Evolutionary conservation across 2,113 vertebrate species (phyloP).

Genomic region (Cichladusa arquata): DNA sequence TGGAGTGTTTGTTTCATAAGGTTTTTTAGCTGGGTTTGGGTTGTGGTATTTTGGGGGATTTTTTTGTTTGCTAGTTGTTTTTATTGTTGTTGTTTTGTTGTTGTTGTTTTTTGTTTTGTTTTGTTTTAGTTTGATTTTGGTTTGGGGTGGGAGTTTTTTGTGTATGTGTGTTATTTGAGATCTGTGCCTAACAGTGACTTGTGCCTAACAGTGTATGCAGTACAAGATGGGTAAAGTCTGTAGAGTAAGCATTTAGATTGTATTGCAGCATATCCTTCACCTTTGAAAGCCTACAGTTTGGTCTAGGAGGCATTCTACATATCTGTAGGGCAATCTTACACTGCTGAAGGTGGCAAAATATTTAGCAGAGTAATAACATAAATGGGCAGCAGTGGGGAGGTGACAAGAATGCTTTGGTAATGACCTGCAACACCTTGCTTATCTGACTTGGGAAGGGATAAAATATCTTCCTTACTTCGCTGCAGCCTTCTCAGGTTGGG

Average conservation of each 20-base stretch:
- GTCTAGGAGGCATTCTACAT: not conserved
- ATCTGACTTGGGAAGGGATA: not conserved
- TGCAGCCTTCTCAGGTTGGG: not conserved
- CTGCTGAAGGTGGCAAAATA: not conserved
- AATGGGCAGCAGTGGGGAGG: not conserved
- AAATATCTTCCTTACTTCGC: not conserved
- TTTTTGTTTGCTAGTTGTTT: not conserved
- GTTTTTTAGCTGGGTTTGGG: not conserved
- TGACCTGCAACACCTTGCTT: not conserved
- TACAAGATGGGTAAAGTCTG: not conserved
- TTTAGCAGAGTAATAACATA: not conserved
- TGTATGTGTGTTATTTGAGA: not conserved
- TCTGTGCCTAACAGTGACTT: not conserved
- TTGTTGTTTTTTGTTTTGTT: not conserved
- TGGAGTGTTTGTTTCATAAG: not conserved
- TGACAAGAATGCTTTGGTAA: not conserved
- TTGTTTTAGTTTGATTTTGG: not conserved
- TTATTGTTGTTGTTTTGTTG: not conserved
- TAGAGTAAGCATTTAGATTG: not conserved
- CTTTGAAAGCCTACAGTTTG: not conserved
- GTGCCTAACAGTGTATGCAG: not conserved
- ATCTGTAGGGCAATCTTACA: not conserved
- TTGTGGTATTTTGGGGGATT: not conserved
- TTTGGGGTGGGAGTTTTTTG: not conserved
- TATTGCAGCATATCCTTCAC: not conserved